Evolutionary conservation across 1,140 invertebrate genomes (phyloP).

Genomic region (Drosophila setifemur): DNA sequence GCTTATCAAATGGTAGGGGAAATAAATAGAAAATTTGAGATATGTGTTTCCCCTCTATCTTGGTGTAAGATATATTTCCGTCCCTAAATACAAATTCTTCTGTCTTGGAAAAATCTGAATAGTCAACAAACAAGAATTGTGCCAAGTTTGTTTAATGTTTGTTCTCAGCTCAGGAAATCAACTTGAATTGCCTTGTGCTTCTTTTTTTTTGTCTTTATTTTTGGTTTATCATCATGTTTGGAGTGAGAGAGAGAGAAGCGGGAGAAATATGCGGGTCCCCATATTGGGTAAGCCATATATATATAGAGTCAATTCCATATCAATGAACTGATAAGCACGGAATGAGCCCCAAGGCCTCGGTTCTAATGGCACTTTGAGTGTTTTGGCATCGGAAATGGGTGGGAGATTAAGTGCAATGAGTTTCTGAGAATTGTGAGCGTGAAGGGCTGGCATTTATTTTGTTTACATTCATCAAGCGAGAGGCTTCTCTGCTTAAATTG

Average conservation of each 20-base stretch:
- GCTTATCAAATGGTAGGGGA: conserved; percentile 15
- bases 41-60: conserved; percentile 16
- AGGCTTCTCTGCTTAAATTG: background rate
- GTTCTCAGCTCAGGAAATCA: conserved; percentile 5
- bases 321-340: conserved; percentile 66
- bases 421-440: background rate
- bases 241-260: background rate
- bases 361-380: conserved; percentile 17
- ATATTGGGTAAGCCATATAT: background rate
- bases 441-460: background rate
- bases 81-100: background rate
- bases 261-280: conserved; percentile 22
- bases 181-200: conserved; percentile 25
- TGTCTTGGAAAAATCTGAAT: background rate
- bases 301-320: conserved; percentile 35
- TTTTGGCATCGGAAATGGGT: background rate
- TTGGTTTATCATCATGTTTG: conserved; percentile 4
- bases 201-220: conserved; percentile 9
- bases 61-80: conserved; percentile 6
- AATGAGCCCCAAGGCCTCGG: conserved; percentile 61
- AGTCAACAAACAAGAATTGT: conserved; percentile 3
- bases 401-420: conserved; percentile 22
- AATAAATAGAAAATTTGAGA: conserved; percentile 25
- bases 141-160: conserved; percentile 35
- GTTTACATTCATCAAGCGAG: background rate